A percentile compares a stretch with the other conserved stretches of the same genome.
Evolutionary conservation across 2,888 invertebrate species (phyloP).

Genomic region (Dolomedes plantarius): DNA sequence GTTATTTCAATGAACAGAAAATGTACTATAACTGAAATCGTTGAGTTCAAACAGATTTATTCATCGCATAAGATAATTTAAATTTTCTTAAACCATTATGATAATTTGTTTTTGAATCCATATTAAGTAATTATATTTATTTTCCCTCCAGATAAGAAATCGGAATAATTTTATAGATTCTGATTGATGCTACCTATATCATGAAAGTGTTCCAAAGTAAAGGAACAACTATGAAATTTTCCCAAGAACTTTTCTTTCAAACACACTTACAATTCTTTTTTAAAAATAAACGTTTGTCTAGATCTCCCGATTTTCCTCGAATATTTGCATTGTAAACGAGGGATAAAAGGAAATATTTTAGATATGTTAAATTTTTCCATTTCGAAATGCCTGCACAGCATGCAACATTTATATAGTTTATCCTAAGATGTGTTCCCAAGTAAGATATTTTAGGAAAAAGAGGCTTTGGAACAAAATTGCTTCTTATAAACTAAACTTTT

Average conservation of each 20-base stretch:
- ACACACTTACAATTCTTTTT: background rate
- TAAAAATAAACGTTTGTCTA: background rate
- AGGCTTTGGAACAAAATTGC: background rate
- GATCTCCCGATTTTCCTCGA: background rate
- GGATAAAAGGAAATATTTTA: background rate
- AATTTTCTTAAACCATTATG: too few species aligned
- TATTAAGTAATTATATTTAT: too few species aligned
- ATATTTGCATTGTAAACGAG: background rate
- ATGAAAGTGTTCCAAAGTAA: too few species aligned
- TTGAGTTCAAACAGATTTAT: too few species aligned
- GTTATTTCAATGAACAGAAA: too few species aligned
- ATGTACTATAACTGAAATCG: too few species aligned
- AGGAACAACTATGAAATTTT: too few species aligned
- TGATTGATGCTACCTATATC: too few species aligned
- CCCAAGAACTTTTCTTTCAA: background rate
- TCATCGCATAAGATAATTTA: too few species aligned
- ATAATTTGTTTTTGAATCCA: too few species aligned
- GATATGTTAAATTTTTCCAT: slow-evolving; percentile 4
- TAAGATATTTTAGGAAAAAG: background rate
- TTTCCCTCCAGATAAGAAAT: too few species aligned
- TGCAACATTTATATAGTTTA: background rate
- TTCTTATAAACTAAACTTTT: background rate
- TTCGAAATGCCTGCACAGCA: background rate
- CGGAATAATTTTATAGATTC: too few species aligned
- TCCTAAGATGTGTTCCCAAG: background rate